These are phyloP conservation scores for Anolis carolinensis DNA, from an alignment of 2,113 vertebrate genomes.

Conservation along the genomic window DNA sequence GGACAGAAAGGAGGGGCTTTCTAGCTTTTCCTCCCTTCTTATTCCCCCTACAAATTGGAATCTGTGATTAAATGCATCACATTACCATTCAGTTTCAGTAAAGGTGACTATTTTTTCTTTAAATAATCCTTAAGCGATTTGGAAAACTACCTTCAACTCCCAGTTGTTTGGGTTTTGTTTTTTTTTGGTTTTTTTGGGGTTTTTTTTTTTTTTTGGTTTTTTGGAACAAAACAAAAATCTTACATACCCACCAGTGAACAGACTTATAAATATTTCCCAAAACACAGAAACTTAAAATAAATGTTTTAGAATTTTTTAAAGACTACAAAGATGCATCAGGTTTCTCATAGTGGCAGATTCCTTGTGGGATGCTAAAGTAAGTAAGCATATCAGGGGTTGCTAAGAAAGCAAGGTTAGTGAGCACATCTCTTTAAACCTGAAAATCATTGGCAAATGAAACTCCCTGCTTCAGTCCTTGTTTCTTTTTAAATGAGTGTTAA, in stretches of 20 bases:
- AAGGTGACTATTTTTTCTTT: no score
- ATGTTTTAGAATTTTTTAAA: not conserved
- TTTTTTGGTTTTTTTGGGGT: no score
- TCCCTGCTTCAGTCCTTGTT: not conserved
- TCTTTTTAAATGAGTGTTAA: not conserved
- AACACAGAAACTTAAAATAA: not conserved
- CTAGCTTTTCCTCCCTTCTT: no score
- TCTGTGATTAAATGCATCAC: no score
- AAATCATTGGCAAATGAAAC: not conserved
- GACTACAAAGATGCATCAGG: not conserved
- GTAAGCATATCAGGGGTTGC: not conserved
- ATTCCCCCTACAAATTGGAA: no score
- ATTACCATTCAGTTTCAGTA: no score
- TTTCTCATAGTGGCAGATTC: not conserved
- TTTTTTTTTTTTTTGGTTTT: no score
- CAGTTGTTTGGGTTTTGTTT: no score
- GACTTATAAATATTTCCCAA: not conserved
- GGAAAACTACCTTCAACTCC: no score
- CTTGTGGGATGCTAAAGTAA: not conserved
- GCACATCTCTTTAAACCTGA: not conserved
- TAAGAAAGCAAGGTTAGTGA: not conserved
- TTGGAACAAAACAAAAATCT: not conserved
- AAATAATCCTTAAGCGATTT: no score
- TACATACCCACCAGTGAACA: not conserved
- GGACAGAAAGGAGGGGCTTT: no score